These are phyloP conservation scores for Jacana jacana DNA, from an alignment of 2,113 vertebrate genomes.

Conservation along the genomic window DNA sequence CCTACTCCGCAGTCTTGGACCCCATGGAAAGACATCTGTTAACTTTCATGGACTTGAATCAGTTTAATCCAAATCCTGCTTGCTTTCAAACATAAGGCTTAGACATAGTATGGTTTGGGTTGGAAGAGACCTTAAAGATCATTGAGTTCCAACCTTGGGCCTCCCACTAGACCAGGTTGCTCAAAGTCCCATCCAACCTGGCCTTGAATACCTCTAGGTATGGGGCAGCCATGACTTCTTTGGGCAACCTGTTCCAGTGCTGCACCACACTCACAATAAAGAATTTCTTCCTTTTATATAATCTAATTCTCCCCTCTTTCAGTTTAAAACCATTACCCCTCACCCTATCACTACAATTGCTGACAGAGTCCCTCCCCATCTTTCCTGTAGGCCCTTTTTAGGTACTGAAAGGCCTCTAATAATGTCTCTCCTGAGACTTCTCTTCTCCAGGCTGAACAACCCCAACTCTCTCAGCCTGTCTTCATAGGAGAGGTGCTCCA, in stretches of 20 bases:
- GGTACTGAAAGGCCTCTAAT: background rate
- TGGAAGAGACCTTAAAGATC: background rate
- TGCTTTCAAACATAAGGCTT: background rate
- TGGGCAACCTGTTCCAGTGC: background rate
- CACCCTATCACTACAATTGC: background rate
- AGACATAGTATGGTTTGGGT: background rate
- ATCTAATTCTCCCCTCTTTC: background rate
- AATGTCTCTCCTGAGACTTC: background rate
- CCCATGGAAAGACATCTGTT: background rate
- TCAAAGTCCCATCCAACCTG: background rate
- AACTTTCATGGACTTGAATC: background rate
- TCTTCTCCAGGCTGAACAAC: background rate
- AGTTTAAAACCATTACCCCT: background rate
- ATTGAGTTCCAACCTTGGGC: background rate
- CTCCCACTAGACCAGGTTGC: background rate
- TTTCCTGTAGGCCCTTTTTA: background rate
- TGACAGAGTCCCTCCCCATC: background rate
- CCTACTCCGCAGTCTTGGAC: background rate
- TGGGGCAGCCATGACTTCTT: background rate
- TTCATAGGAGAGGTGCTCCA: background rate
- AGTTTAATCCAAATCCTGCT: background rate
- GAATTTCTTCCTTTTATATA: background rate
- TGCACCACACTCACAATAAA: background rate
- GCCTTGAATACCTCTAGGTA: background rate
- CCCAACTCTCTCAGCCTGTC: background rate